These are phyloP conservation scores for Zoanthus sansibaricus DNA, from an alignment of 92 coral and sea anemone genomes.

Conservation along the genomic window DNA sequence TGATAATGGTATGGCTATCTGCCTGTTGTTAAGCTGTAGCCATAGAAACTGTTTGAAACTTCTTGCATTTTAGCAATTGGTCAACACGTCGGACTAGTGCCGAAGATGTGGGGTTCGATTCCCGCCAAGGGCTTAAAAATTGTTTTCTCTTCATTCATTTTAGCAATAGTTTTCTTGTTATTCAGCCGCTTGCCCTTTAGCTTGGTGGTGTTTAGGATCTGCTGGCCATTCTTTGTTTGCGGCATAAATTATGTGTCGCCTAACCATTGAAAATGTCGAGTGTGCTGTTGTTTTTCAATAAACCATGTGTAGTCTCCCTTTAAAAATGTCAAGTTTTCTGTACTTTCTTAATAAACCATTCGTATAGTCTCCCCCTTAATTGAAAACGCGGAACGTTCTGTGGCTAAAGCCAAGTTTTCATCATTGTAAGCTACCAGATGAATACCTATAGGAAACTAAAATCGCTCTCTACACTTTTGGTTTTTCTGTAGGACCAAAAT, in stretches of 20 bases:
- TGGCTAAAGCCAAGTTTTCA: background rate
- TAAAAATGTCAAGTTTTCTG: too few species aligned
- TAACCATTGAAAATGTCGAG: too few species aligned
- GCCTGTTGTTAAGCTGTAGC: background rate
- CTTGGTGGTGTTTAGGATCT: background rate
- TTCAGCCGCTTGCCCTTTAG: background rate
- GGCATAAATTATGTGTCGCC: too few species aligned
- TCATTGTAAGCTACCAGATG: background rate
- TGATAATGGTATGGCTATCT: background rate
- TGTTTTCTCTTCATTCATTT: background rate
- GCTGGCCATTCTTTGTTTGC: too few species aligned
- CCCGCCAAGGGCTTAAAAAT: too few species aligned
- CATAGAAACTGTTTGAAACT: background rate
- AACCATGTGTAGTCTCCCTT: too few species aligned
- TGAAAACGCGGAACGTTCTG: too few species aligned
- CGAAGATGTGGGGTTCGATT: too few species aligned
- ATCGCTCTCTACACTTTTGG: background rate
- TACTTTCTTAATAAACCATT: too few species aligned
- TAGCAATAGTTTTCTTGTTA: background rate
- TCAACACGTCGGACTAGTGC: too few species aligned
- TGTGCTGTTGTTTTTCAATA: too few species aligned
- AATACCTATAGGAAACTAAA: background rate
- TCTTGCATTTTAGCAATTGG: background rate
- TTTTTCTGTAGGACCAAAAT: conserved; percentile 75
- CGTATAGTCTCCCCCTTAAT: too few species aligned